phyloP scores from a whole-genome alignment of 2,113 vertebrate species.

The Lepus timidus region DNA sequence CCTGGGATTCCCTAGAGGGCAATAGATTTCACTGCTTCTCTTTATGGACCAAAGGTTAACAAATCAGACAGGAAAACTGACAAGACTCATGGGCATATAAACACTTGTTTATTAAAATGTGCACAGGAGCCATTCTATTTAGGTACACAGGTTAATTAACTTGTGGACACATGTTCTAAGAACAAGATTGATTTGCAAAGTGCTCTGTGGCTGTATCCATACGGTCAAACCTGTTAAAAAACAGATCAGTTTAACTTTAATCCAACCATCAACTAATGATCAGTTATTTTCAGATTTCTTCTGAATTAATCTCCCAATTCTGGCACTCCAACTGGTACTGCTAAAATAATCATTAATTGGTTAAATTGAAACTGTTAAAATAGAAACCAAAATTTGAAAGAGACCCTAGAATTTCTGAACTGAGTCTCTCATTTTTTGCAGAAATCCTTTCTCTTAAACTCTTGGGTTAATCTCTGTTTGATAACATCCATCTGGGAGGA shows the following conservation, averaged over 20 bases:
- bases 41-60: conserved; percentile 24
- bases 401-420: neutral
- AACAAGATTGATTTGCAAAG: conserved; percentile 46
- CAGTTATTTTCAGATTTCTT: conserved; percentile 63
- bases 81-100: conserved; percentile 48
- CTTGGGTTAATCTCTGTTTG: conserved; percentile 36
- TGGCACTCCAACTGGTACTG: neutral
- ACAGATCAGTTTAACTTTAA: conserved; percentile 49
- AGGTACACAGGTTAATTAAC: conserved; percentile 53
- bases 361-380: conserved; percentile 18
- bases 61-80: conserved; percentile 58
- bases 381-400: conserved; percentile 24
- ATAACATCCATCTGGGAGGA: conserved; percentile 61
- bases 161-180: conserved; percentile 19
- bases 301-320: conserved; percentile 24
- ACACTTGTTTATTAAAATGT: conserved; percentile 71
- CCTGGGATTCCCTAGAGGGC: neutral
- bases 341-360: neutral
- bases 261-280: neutral
- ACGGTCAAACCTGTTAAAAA: conserved; percentile 1
- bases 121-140: neutral
- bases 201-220: neutral
- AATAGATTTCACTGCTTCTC: neutral
- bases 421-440: neutral
- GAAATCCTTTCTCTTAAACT: conserved; percentile 28